Evolutionary conservation across 2,113 vertebrate genomes (phyloP), one percentile per base, ranked within the genome.

Genomic region (Neolamprologus falcicula): DNA sequence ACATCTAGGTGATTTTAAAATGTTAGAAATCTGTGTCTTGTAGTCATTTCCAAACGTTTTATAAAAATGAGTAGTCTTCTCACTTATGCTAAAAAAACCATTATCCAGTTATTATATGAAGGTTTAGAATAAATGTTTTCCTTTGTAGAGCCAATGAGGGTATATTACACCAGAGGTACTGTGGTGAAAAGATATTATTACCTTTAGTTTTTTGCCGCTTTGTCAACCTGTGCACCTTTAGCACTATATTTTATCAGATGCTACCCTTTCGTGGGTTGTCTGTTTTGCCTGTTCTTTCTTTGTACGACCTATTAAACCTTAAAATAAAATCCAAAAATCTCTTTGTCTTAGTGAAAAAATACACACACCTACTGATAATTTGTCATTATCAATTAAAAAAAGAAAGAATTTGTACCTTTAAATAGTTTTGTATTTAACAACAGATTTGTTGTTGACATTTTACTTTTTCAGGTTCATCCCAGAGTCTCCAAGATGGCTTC

Each of bases 401-500:
- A 76, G 3, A 73, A 9, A 16, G 9, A 45, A 73, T 10, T 47
- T 73, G 13, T 47, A 26, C 68, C 40, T 47, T 73, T 47, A 26
- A 73, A 45, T 28, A 42, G 42, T 26, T 28, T 47, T 57, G 14
- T 28, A 26, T 47, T 45, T 40, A 84, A 35, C 4, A n/a, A 26
- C 5, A 19, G 24, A 19, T 42, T 37, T 71, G 54, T 31, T 21
- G 12, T 21, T 61, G 12, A n/a, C 5, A 6, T 33, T 61, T 87
- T 54, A 31, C 26, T 8, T 26, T 52, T 47, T 3, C 92, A 99
- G 98, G 98, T 95, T 97, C 37, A 96, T 99, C 88, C 98, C 98
- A 1, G 98, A 99, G 57, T 99, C 98, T 88, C 98, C 98, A 3
- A 95, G 98, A n/a, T 99, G 98, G 98, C 97, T 99, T 12, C 93